These are phyloP conservation scores for Amazona ochrocephala DNA, from an alignment of 2,797 vertebrate genomes.

Conservation along the genomic window DNA sequence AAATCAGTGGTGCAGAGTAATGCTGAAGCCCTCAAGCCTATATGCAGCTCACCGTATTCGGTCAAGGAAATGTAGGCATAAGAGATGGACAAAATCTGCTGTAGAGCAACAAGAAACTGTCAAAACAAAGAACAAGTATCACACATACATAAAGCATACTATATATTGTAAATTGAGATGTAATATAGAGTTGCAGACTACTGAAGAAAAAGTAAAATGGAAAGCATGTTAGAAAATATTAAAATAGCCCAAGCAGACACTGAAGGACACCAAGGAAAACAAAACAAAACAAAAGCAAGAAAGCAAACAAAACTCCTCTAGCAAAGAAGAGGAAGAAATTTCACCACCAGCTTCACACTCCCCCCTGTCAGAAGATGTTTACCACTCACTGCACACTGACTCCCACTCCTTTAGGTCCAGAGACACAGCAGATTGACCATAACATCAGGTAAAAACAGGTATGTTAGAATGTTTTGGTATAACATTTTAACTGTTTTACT, in stretches of 20 bases:
- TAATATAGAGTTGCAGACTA: background rate
- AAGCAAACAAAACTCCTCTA: background rate
- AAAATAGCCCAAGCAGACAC: background rate
- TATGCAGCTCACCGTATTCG: rapidly evolving
- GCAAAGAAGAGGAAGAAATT: background rate
- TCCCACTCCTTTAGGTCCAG: background rate
- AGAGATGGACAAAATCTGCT: background rate
- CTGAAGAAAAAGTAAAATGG: background rate
- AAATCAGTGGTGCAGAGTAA: background rate
- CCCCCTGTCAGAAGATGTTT: background rate
- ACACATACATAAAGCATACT: background rate
- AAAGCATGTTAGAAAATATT: background rate
- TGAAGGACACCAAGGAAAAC: background rate
- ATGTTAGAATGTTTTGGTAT: background rate
- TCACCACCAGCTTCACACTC: background rate
- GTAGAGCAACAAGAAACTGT: background rate
- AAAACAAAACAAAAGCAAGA: background rate
- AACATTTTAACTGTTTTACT: background rate
- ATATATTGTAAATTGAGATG: background rate
- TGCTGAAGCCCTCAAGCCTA: background rate
- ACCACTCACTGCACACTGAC: background rate
- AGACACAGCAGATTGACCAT: background rate
- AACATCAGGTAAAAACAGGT: background rate
- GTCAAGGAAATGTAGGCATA: background rate
- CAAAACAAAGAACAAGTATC: background rate